Base-by-base conservation (phyloP, 2,797 vertebrate species). In the Melanotaenia nigrans region DNA sequence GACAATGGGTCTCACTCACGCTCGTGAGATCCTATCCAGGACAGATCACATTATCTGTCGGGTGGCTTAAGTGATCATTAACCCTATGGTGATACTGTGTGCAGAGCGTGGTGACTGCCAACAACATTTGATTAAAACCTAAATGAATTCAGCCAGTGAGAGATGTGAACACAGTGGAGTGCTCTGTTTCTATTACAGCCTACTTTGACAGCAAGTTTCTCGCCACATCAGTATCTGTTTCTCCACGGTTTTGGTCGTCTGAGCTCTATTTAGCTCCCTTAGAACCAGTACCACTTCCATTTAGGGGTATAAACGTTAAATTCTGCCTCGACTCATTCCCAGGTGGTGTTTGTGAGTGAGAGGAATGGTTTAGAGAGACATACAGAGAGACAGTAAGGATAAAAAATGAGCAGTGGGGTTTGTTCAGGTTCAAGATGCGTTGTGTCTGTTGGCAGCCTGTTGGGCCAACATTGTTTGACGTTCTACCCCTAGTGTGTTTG, bases 391-490 rank as follows among this genome's bases (percentile, higher is more conserved):
- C 81, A 58, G 90, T 90, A 89, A 76, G 81, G 87, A 91, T 90
- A 90, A 90, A 91, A 88, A 91, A 89, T 83, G 90, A 92, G 87
- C 86, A 74, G 79, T 71, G 75, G 90, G 85, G 89, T 92, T 92
- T 92, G 89, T 92, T 92, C 91, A 92, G 91, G 92, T 93, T 92
- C 90, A 90, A 88, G 90, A 93, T 90, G 87, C 86, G 85, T 87
- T 91, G 90, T 92, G 90, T 93, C 87, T 93, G 91, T 91, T 92
- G 92, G 92, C 91, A 93, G 90, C 87, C 69, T 75, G 83, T 88
- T 81, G 87, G 82, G 87, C 89, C 87, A 92, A 93, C 90, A 91
- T 90, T 87, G 90, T 93, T 93, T 93, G 88, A 92, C 87, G 89
- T 92, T 92, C 91, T 92, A 86, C 89, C 91, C 91, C 88, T 88